Conservation (phyloP, 2,797 vertebrate species). For the Epinephelus malabaricus region DNA sequence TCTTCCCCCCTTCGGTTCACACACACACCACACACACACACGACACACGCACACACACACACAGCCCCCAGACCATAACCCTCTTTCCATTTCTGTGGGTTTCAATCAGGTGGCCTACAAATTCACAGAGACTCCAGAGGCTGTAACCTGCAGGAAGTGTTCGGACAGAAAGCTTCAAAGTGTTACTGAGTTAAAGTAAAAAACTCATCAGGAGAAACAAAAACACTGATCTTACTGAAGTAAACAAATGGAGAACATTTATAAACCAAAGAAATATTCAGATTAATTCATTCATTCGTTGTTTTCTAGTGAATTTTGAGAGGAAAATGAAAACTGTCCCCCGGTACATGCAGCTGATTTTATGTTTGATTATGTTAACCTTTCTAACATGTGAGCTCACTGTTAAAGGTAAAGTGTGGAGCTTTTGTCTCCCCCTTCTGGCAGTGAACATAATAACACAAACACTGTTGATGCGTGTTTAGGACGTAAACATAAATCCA, state of each 20-base stretch:
- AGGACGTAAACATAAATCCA: too few relatives aligned
- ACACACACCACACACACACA: constrained; percentile 43
- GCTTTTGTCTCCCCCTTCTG: too few relatives aligned
- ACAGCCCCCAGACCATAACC: constrained; percentile 40
- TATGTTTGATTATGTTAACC: not conserved
- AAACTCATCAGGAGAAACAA: not conserved
- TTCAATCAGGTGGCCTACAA: constrained; percentile 43
- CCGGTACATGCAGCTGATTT: not conserved
- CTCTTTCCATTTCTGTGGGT: constrained; percentile 30
- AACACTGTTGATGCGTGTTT: too few relatives aligned
- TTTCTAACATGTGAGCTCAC: too few relatives aligned
- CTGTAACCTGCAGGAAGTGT: not conserved
- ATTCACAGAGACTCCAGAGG: not conserved
- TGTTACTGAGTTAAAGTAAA: not conserved
- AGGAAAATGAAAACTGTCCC: not conserved
- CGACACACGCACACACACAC: constrained; percentile 25
- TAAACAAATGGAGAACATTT: not conserved
- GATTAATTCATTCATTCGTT: too few relatives aligned
- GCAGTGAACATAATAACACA: too few relatives aligned
- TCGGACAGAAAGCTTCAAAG: not conserved
- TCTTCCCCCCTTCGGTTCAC: constrained; percentile 31
- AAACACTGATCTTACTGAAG: accelerated
- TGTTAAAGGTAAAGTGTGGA: too few relatives aligned
- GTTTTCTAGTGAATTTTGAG: not conserved
- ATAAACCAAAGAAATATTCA: not conserved